Evolutionary conservation across 2,113 vertebrate species (phyloP).

Genomic region (Tonatia bakeri): DNA sequence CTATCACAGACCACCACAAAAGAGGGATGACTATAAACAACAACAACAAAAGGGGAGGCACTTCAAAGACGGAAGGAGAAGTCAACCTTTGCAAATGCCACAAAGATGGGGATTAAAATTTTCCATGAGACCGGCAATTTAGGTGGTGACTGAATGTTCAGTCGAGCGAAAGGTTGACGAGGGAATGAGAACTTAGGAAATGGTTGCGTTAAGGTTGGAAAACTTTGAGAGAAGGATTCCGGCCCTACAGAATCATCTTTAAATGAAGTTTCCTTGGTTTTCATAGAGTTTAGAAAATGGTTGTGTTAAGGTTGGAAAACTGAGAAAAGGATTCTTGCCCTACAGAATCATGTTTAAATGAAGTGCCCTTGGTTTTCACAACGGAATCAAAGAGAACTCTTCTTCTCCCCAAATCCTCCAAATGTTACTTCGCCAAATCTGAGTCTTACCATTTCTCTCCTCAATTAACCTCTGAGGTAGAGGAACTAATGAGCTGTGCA

Average conservation of each 20-base stretch:
- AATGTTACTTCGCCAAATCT: not conserved
- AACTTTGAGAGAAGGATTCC: not conserved
- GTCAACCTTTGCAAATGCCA: not conserved
- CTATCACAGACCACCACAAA: not conserved
- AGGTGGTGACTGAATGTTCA: not conserved
- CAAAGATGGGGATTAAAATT: not conserved
- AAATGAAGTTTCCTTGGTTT: not conserved
- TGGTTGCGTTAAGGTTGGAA: not conserved
- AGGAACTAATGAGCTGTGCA: not conserved
- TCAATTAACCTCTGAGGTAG: not conserved
- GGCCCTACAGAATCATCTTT: not conserved
- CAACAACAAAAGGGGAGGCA: not conserved
- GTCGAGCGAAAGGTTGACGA: not conserved
- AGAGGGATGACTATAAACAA: not conserved
- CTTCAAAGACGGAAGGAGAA: not conserved
- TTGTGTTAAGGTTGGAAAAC: not conserved
- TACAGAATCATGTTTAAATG: not conserved
- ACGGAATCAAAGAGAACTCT: not conserved
- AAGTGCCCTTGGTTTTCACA: not conserved
- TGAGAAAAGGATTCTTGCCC: not conserved
- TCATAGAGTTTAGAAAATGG: not conserved
- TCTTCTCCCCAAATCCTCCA: not conserved
- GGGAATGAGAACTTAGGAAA: not conserved
- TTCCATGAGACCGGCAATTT: constrained; percentile 15
- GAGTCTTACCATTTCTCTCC: not conserved